Base-by-base conservation (phyloP, 2,888 invertebrate species). In the Lampropteryx suffumata region DNA sequence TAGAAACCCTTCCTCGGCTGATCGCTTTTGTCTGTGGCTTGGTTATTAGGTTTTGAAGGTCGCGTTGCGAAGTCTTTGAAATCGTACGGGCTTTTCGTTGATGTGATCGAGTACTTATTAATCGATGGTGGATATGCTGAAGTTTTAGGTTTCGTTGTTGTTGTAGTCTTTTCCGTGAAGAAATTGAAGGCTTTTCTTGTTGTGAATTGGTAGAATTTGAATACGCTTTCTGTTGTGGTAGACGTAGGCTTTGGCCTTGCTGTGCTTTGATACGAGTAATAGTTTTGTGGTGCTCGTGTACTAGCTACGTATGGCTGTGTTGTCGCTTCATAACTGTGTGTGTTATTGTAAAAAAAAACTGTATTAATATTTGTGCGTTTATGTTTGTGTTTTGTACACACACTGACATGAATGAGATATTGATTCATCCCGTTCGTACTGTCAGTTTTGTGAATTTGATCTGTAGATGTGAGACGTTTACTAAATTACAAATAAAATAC, bases 41-140 rank as follows among this genome's bases (percentile, higher is more conserved):
- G 11, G 8, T 26, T 37, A n/a, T 37, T 9, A 12, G 35, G 13
- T 51, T 73, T 73, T 11, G 75, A 76, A 49, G 75, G 80, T 78
- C 71, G 82, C 64, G 86, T 90, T 0, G 75, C 71, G 56, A 82
- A 90, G 36, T 90, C 88, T 68, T 89, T 82, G 66, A 91, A 91
- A 58, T 89, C 86, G 73, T 92, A 92, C 1, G 92, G 92, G 68
- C 87, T 92, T 75, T 85, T 89, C 8, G 92, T 92, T 9, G 92
- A 87, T 11, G 90, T 81, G 27, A 88, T 76, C 3, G 86, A 88
- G 58, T 85, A 88, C 70, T 83, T 89, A 59, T 86, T 83, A 45
- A 81, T 46, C 8, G 79, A 79, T 27, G 82, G 74, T 27, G 79
- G 77, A 50, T 73, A 75, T 5, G 79, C 73, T 1, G 37, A 29